Conservation (phyloP, 1,140 invertebrate species). For the Lutraria rhynchaena region DNA sequence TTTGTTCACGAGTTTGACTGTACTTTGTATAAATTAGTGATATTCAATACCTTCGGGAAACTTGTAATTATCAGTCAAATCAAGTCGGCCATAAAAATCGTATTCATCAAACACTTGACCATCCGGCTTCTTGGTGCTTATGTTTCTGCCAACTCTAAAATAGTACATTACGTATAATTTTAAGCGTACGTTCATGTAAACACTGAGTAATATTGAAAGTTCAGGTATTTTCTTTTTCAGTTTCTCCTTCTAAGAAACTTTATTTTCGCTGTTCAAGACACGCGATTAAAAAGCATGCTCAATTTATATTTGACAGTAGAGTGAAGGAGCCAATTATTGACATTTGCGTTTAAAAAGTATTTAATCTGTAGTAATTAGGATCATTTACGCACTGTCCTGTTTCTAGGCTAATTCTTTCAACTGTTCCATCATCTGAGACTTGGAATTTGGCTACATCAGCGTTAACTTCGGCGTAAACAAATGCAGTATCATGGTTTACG, state of each 20-base stretch:
- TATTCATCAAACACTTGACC: constrained; percentile 17
- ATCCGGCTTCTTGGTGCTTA: constrained; percentile 41
- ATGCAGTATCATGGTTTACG: constrained; percentile 88
- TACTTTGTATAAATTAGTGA: too few relatives aligned
- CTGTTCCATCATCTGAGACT: neutral
- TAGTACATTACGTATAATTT: neutral
- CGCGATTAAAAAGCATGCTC: neutral
- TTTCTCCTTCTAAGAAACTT: neutral
- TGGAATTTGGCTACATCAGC: constrained; percentile 87
- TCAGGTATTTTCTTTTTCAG: too few relatives aligned
- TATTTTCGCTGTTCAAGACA: neutral
- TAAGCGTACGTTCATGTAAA: neutral
- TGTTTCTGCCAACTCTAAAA: constrained; percentile 32
- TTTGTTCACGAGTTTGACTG: too few relatives aligned
- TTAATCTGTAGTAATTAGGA: too few relatives aligned
- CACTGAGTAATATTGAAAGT: neutral
- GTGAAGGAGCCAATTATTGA: neutral
- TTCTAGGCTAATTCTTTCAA: neutral
- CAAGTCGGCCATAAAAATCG: neutral
- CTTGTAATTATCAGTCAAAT: constrained; percentile 24
- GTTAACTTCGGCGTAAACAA: constrained; percentile 90
- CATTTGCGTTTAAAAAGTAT: neutral
- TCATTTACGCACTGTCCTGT: too few relatives aligned
- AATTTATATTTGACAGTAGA: neutral
- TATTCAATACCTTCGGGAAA: constrained; percentile 36